Percentiles rank a stretch among this genome's conserved stretches.
These are phyloP conservation scores for Apamea epomidion DNA, from an alignment of 2,888 invertebrate genomes.

Conservation along the genomic window DNA sequence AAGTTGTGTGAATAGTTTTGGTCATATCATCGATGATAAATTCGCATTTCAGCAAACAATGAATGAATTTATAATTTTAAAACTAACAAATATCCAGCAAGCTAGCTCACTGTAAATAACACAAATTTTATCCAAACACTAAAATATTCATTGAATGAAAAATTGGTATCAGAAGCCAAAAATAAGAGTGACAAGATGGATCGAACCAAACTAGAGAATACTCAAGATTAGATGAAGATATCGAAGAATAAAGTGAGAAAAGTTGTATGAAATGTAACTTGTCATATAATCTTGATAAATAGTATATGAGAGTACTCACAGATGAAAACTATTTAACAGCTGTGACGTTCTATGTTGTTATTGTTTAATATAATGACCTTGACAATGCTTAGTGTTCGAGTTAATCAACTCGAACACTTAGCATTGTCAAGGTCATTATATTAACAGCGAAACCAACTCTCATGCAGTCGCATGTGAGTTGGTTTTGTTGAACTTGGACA, in stretches of 20 bases:
- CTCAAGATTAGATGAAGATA: constrained; percentile 36
- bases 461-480: not conserved
- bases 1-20: constrained; percentile 7
- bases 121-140: constrained; percentile 4
- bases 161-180: constrained; percentile 2
- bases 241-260: constrained; percentile 14
- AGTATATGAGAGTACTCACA: constrained; percentile 12
- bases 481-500: not conserved
- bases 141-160: constrained; percentile 11
- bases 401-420: too few relatives aligned
- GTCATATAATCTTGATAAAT: constrained; percentile 39
- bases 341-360: constrained; percentile 1
- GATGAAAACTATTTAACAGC: constrained; percentile 30
- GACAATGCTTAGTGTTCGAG: not conserved
- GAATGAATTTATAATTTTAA: constrained; percentile 7
- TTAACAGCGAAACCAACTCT: too few relatives aligned
- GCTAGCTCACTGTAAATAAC: not conserved
- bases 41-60: not conserved
- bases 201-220: constrained; percentile 9
- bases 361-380: constrained; percentile 1
- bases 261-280: constrained; percentile 28
- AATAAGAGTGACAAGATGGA: constrained; percentile 22
- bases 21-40: not conserved
- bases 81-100: not conserved
- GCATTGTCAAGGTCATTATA: too few relatives aligned